Conservation (phyloP, 1,140 invertebrate species). For the Drosophila hydei region DNA sequence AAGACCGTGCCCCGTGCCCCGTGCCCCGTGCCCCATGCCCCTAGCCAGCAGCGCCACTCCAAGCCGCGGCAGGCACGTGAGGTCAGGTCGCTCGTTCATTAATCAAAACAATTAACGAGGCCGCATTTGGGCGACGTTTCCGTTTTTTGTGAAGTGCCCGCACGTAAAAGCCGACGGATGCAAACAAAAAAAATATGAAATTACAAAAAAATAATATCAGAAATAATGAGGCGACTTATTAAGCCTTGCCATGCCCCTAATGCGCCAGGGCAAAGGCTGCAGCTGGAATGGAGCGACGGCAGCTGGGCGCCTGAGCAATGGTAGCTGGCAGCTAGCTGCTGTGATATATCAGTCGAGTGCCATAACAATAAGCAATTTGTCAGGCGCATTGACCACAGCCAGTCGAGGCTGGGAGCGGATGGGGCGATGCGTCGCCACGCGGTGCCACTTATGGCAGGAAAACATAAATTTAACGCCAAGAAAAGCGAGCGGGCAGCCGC, state of each 20-base stretch:
- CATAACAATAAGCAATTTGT: constrained; percentile 83
- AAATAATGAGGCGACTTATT: constrained; percentile 59
- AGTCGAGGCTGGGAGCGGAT: constrained; percentile 14
- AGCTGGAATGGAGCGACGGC: not conserved
- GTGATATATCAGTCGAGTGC: constrained; percentile 20
- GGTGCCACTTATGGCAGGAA: constrained; percentile 76
- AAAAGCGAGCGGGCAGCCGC: constrained; percentile 3
- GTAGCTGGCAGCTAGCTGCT: not conserved
- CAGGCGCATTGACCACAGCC: constrained; percentile 79
- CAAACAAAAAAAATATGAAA: constrained; percentile 51
- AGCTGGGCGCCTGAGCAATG: not conserved
- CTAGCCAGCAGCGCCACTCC: not conserved
- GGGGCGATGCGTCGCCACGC: constrained; percentile 56
- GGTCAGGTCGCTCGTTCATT: constrained; percentile 73
- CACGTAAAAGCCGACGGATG: constrained; percentile 51
- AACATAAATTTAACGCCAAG: constrained; percentile 77
- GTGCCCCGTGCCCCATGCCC: not conserved
- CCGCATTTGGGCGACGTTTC: constrained; percentile 79
- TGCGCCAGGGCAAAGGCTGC: not conserved
- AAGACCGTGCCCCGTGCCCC: not conserved
- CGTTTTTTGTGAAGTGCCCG: constrained; percentile 66
- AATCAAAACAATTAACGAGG: constrained; percentile 82
- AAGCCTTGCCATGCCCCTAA: constrained; percentile 47
- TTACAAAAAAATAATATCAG: not conserved
- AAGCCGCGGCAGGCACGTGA: constrained; percentile 55